These are phyloP conservation scores for Phalacrocorax pelagicus DNA, from an alignment of 2,113 vertebrate genomes.

Conservation along the genomic window DNA sequence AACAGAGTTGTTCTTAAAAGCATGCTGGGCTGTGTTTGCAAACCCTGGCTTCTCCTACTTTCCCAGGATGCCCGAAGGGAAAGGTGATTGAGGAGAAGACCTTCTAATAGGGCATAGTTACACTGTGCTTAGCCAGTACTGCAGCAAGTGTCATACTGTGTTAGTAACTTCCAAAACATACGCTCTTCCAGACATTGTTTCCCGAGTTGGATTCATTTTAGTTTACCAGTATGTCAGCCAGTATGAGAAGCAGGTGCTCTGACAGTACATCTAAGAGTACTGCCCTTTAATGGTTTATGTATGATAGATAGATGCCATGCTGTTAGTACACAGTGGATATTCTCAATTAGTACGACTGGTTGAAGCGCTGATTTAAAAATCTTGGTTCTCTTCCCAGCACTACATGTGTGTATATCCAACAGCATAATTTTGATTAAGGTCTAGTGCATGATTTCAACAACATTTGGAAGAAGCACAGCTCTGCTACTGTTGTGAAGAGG, in stretches of 20 bases:
- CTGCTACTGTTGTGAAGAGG: not conserved
- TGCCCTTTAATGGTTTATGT: not conserved
- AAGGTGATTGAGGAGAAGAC: not conserved
- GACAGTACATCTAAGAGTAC: too few relatives aligned
- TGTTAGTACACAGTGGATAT: not conserved
- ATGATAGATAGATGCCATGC: not conserved
- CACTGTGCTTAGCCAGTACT: not conserved
- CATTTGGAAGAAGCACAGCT: not conserved
- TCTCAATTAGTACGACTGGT: not conserved
- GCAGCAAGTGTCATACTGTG: accelerated
- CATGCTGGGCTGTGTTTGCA: not conserved
- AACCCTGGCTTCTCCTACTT: not conserved
- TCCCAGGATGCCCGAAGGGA: not conserved
- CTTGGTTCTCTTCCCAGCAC: accelerated
- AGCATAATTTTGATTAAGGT: not conserved
- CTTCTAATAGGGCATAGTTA: not conserved
- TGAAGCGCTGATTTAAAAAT: not conserved
- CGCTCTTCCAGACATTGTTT: not conserved
- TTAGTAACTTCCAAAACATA: not conserved
- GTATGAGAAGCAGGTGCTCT: not conserved
- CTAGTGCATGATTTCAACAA: not conserved
- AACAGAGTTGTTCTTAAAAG: not conserved
- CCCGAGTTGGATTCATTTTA: not conserved
- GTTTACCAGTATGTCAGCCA: not conserved
- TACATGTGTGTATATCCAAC: not conserved